Percentiles rank a stretch among this genome's conserved stretches.
Conservation (phyloP, 2,888 invertebrate genomes). For the Elysia crispata region DNA sequence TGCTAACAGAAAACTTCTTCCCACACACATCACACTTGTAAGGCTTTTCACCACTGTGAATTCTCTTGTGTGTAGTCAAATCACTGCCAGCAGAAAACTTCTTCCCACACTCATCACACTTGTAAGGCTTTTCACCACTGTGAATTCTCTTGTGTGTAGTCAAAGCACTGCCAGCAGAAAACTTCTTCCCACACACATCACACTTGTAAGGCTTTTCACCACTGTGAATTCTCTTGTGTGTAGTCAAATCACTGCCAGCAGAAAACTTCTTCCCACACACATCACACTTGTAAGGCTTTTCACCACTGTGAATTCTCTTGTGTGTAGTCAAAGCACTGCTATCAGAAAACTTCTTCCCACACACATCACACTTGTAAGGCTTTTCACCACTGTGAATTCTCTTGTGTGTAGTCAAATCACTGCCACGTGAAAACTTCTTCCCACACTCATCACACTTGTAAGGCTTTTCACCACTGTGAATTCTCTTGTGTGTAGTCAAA, state of each 20-base stretch:
- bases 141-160: constrained; percentile 30
- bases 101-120: constrained; percentile 28
- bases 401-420: constrained; percentile 11
- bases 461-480: constrained; percentile 19
- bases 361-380: constrained; percentile 38
- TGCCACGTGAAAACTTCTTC: neutral
- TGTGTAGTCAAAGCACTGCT: constrained; percentile 18
- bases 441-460: constrained; percentile 35
- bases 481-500: neutral
- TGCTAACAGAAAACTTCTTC: neutral
- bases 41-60: neutral
- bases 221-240: constrained; percentile 31
- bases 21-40: constrained; percentile 34
- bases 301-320: constrained; percentile 31
- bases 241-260: neutral
- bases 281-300: constrained; percentile 33
- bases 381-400: constrained; percentile 11
- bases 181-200: constrained; percentile 23
- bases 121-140: constrained; percentile 16
- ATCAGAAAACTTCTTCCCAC: constrained; percentile 24
- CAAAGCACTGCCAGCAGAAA: neutral
- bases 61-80: neutral
- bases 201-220: constrained; percentile 35
- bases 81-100: neutral
- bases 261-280: constrained; percentile 10